Base-by-base conservation (phyloP, 37 sponge, comb jelly and placozoan genomes). In the Dysidea cf. avara region DNA sequence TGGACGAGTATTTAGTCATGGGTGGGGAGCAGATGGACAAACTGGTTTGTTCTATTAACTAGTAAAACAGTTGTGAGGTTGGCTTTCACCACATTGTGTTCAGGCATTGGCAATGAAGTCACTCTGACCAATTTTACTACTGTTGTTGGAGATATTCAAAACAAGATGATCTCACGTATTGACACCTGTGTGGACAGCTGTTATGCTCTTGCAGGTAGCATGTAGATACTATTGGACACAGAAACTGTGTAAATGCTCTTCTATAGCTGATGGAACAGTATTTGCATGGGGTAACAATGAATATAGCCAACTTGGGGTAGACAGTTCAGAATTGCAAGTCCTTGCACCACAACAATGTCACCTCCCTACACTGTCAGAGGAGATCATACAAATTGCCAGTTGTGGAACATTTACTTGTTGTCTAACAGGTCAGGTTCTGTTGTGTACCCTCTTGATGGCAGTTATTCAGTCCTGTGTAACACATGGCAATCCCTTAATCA, bases 251-350 rank as follows among this genome's bases (percentile, higher is more conserved):
- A 38, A 13, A 4, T 59, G 30, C 7, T 2, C 16, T 38, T 55
- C 1, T 50, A n/a, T 21, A 76, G 77, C 6, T 2, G 11, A 21
- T 29, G 78, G 66, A 7, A 12, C 5, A 33, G 72, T 84, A 36
- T 84, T 60, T 76, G 77, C 43, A 14, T 84, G 84, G 84, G 84
- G 84, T 9, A 84, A 84, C 66, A 84, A 84, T 43, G 84, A 84
- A 56, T 84, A 77, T 70, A 56, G 84, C 1, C 84, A 84, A 57
- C 54, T 84, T 3, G 71, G 62, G 16, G 43, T 61, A 26, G 40
- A 14, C 40, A 32, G 54, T 17, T 14, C 17, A 24, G 29, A 31
- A 20, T 16, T 24, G 4, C 76, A 75, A 52, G 76, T 33, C 1
- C 18, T 18, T 25, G 29, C 17, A 30, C 61, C 30, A 34, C 31